These are phyloP conservation scores for Meliscaeva auricollis DNA, from an alignment of 2,888 invertebrate genomes.

Conservation along the genomic window DNA sequence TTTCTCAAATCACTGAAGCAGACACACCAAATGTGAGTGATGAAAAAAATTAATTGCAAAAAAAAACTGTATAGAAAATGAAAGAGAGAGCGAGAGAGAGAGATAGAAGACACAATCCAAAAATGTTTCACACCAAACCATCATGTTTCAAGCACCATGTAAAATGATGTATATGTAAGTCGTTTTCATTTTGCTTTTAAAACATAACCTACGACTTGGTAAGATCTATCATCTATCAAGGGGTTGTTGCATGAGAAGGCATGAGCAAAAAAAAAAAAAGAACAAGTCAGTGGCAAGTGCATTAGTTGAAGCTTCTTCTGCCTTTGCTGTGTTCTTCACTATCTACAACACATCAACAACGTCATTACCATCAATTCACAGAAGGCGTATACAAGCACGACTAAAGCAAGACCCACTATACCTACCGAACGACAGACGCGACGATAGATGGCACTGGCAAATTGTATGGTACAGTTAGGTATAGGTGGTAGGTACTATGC, in stretches of 20 bases:
- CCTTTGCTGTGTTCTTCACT: slow-evolving; percentile 53
- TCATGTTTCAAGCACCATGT: slow-evolving; percentile 15
- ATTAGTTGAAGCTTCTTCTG: slow-evolving; percentile 60
- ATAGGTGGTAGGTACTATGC: background rate
- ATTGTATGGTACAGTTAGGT: slow-evolving; percentile 10
- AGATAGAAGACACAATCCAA: slow-evolving; percentile 30
- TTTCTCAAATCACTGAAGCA: slow-evolving; percentile 2
- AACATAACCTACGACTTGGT: slow-evolving; percentile 27
- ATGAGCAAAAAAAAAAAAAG: slow-evolving; percentile 26
- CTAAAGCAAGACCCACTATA: background rate
- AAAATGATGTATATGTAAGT: slow-evolving; percentile 13
- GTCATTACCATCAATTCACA: slow-evolving; percentile 63
- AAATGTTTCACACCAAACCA: slow-evolving; percentile 4
- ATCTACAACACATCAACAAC: slow-evolving; percentile 68
- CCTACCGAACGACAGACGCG: slow-evolving; percentile 14
- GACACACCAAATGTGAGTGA: slow-evolving; percentile 9
- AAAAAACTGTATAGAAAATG: no score
- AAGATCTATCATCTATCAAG: slow-evolving; percentile 44
- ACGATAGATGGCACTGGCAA: slow-evolving; percentile 17
- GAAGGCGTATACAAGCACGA: slow-evolving; percentile 30
- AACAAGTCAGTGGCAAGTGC: slow-evolving; percentile 52
- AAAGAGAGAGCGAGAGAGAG: no score
- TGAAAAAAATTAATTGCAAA: slow-evolving; percentile 41
- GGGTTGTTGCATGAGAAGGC: background rate
- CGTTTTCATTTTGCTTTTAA: slow-evolving; percentile 27